These are phyloP conservation scores for Todus mexicanus DNA, from an alignment of 2,797 vertebrate species.

Conservation along the genomic window DNA sequence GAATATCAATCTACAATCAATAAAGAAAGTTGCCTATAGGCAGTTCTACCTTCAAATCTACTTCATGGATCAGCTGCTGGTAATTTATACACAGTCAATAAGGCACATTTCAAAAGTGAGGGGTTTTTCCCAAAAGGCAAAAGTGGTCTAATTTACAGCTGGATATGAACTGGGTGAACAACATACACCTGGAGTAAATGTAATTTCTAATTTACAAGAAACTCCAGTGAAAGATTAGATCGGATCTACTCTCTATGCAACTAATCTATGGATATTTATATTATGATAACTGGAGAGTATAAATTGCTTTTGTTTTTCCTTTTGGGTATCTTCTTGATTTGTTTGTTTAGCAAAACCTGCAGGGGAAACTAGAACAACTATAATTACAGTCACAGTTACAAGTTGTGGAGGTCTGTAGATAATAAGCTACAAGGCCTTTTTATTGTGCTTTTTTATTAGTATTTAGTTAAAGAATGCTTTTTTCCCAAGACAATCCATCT, in stretches of 20 bases:
- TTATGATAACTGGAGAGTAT: slow-evolving; percentile 63
- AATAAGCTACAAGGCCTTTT: slow-evolving; percentile 65
- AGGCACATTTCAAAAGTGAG: slow-evolving; percentile 68
- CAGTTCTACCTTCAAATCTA: slow-evolving; percentile 62
- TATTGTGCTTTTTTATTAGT: slow-evolving; percentile 61
- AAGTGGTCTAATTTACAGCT: slow-evolving; percentile 69
- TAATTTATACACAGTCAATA: slow-evolving; percentile 73
- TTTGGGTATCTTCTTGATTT: slow-evolving; percentile 73
- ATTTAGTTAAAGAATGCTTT: slow-evolving; percentile 58
- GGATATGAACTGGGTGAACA: slow-evolving; percentile 65
- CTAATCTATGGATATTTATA: slow-evolving; percentile 69
- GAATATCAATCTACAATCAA: slow-evolving; percentile 71
- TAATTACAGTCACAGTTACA: slow-evolving; percentile 66
- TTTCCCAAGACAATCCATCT: slow-evolving; percentile 59
- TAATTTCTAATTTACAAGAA: slow-evolving; percentile 73
- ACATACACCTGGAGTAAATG: slow-evolving; percentile 70
- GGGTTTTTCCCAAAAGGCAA: slow-evolving; percentile 70
- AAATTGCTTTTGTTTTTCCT: slow-evolving; percentile 76
- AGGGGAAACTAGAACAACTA: slow-evolving; percentile 56
- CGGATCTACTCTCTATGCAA: slow-evolving; percentile 66
- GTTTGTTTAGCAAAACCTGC: slow-evolving; percentile 64
- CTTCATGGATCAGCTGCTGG: slow-evolving; percentile 70
- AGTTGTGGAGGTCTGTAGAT: slow-evolving; percentile 45
- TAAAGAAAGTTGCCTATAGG: slow-evolving; percentile 53
- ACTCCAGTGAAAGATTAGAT: slow-evolving; percentile 70